A percentile compares a stretch with the other conserved stretches of the same genome.
Evolutionary conservation across 2,113 vertebrate species (phyloP).

Genomic region (Clarias macrocephalus): DNA sequence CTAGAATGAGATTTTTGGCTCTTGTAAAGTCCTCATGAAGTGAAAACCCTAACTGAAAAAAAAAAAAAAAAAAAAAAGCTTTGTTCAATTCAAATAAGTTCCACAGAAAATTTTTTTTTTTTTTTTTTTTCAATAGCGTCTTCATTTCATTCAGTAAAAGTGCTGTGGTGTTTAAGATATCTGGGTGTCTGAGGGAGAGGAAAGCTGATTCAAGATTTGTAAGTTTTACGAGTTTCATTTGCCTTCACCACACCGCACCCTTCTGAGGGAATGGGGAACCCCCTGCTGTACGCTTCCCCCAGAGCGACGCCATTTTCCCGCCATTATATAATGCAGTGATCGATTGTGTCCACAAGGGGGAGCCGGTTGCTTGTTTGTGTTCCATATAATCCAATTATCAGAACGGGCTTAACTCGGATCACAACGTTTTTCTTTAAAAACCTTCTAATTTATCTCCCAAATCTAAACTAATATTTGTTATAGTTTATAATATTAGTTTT

Average conservation of each 20-base stretch:
- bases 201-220: background rate
- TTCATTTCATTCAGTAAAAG: background rate
- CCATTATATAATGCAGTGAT: background rate
- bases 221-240: background rate
- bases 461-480: background rate
- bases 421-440: background rate
- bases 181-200: too few species aligned
- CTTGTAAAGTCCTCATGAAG: background rate
- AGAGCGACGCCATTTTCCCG: background rate
- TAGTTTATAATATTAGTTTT: background rate
- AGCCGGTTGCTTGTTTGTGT: slow-evolving; percentile 28
- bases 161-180: background rate
- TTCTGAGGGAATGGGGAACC: background rate
- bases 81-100: background rate
- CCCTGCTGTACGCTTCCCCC: background rate
- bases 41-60: background rate
- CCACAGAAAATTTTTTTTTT: background rate
- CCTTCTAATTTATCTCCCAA: background rate
- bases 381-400: background rate
- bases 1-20: background rate
- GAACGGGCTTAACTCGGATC: background rate
- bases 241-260: too few species aligned
- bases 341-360: slow-evolving; percentile 63
- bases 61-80: too few species aligned
- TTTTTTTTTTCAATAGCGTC: background rate